A percentile compares a stretch with the other conserved stretches of the same genome.
Conservation (phyloP, 2,797 vertebrate genomes). For the Neostethus bicornis region DNA sequence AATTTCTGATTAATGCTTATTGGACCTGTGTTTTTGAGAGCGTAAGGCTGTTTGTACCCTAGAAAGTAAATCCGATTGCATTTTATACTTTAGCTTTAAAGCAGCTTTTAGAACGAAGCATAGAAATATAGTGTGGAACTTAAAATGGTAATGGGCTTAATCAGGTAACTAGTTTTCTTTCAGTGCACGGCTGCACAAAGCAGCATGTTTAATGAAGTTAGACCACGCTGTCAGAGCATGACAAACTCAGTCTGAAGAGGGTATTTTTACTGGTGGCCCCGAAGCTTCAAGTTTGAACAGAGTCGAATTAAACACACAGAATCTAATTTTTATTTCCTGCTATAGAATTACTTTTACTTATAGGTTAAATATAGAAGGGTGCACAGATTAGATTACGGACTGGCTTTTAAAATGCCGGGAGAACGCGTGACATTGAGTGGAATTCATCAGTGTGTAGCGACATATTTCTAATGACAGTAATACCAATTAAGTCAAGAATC, state of each 20-base stretch:
- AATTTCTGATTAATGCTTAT: constrained; percentile 41
- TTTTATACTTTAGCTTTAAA: constrained; percentile 22
- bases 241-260: constrained; percentile 24
- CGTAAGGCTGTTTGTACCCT: constrained; percentile 24
- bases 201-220: constrained; percentile 20
- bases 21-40: constrained; percentile 38
- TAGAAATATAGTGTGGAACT: constrained; percentile 12
- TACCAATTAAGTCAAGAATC: constrained; percentile 26
- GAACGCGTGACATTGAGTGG: constrained; percentile 16
- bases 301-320: constrained; percentile 34
- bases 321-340: constrained; percentile 23
- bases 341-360: constrained; percentile 15
- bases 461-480: constrained; percentile 28
- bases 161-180: constrained; percentile 9
- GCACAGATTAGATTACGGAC: constrained; percentile 27
- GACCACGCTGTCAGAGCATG: constrained; percentile 16
- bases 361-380: constrained; percentile 29
- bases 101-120: constrained; percentile 18
- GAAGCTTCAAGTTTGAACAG: constrained; percentile 39
- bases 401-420: constrained; percentile 19
- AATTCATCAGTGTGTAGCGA: constrained; percentile 24
- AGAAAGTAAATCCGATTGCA: constrained; percentile 30
- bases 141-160: constrained; percentile 16
- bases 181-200: constrained; percentile 14
- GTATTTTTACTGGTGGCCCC: constrained; percentile 16